Evolutionary conservation across 1,140 invertebrate species (phyloP).

Genomic region (Drosophila neocordata): DNA sequence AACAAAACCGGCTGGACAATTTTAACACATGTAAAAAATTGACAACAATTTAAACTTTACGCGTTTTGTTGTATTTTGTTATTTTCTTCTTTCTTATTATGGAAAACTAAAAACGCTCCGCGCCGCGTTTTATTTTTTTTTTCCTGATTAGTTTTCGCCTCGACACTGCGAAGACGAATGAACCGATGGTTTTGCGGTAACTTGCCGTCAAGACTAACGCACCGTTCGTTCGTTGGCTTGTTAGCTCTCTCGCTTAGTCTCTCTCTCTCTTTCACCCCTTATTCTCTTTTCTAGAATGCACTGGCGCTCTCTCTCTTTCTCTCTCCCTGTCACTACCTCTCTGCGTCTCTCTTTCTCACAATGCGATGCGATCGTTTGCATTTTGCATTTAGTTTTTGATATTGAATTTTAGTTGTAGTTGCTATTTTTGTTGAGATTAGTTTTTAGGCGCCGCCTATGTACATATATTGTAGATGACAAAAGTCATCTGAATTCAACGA

Average conservation of each 20-base stretch:
- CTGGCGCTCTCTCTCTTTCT: neutral
- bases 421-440: constrained; percentile 12
- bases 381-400: constrained; percentile 7
- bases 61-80: neutral
- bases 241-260: neutral
- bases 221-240: neutral
- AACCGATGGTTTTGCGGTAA: constrained; percentile 10
- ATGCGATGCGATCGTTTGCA: constrained; percentile 1
- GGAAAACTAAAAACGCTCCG: constrained; percentile 19
- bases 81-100: neutral
- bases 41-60: constrained; percentile 6
- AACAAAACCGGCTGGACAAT: neutral
- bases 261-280: neutral
- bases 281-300: constrained; percentile 12
- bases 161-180: constrained; percentile 20
- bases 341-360: neutral
- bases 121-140: constrained; percentile 12
- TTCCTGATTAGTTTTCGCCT: constrained; percentile 13
- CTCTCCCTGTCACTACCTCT: neutral
- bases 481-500: constrained; percentile 8
- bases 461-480: constrained; percentile 2
- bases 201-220: constrained; percentile 16
- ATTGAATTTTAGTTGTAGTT: constrained; percentile 17
- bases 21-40: neutral
- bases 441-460: constrained; percentile 12